Evolutionary conservation across 1,140 invertebrate species (phyloP).

Genomic region (Nilaparvata lugens): DNA sequence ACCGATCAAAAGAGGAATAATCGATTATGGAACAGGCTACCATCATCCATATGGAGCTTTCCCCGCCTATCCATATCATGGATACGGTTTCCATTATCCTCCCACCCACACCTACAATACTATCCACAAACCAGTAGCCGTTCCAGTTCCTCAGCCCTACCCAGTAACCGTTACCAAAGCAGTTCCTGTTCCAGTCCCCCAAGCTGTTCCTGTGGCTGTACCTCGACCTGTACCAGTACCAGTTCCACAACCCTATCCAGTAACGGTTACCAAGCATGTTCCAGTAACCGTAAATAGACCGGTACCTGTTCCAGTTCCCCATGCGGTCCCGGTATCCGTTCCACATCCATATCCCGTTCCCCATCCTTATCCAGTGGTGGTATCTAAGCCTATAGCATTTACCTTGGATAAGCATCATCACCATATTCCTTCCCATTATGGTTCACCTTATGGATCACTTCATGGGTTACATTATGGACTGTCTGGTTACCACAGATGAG

Average conservation of each 20-base stretch:
- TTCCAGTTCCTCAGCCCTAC: conserved; percentile 27
- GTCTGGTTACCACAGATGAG: no score
- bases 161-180: conserved; percentile 28
- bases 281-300: conserved; percentile 6
- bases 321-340: neutral
- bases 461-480: no score
- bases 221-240: conserved; percentile 27
- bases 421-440: no score
- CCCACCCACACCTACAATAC: neutral
- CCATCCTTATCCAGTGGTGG: conserved; percentile 2
- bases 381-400: conserved; percentile 7
- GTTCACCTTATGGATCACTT: no score
- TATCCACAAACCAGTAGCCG: conserved; percentile 30
- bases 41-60: no score
- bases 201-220: conserved; percentile 27
- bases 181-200: conserved; percentile 22
- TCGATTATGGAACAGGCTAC: no score
- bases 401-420: neutral
- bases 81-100: no score
- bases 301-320: conserved; percentile 4
- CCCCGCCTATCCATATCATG: no score
- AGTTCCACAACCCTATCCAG: conserved; percentile 17
- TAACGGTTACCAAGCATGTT: conserved; percentile 8
- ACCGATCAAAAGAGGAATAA: no score
- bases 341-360: no score